Conservation (phyloP, 2,113 vertebrate species). For the Catagonus wagneri region DNA sequence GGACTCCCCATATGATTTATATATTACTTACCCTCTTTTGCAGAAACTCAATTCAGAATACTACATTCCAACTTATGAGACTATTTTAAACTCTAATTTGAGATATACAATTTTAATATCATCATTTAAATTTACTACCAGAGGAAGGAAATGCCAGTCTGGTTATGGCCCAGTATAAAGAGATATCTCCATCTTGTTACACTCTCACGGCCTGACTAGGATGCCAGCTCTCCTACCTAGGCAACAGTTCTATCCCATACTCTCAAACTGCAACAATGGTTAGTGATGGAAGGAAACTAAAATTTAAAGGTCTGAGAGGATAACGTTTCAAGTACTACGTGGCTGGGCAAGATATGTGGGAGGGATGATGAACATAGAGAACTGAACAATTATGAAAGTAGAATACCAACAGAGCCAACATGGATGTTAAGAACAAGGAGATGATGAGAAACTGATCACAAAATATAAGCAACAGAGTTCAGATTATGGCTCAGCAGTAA, state of each 20-base stretch:
- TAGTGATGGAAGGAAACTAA: not conserved
- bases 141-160: not conserved
- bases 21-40: not conserved
- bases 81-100: not conserved
- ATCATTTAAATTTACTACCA: not conserved
- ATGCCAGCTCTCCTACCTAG: not conserved
- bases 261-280: not conserved
- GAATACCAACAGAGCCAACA: not conserved
- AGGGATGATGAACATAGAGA: slow-evolving; percentile 22
- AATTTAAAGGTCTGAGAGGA: not conserved
- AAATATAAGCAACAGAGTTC: not conserved
- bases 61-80: not conserved
- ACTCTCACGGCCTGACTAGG: not conserved
- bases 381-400: not conserved
- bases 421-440: not conserved
- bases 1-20: not conserved
- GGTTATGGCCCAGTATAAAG: not conserved
- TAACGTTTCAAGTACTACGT: not conserved
- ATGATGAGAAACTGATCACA: not conserved
- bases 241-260: not conserved
- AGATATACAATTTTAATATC: not conserved
- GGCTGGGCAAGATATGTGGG: not conserved
- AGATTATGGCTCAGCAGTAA: no score
- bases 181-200: not conserved
- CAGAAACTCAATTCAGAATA: slow-evolving; percentile 27